Evolutionary conservation across 2,888 invertebrate species (phyloP), one percentile per base, ranked within the genome.

Genomic region (Cremastinae sp.): DNA sequence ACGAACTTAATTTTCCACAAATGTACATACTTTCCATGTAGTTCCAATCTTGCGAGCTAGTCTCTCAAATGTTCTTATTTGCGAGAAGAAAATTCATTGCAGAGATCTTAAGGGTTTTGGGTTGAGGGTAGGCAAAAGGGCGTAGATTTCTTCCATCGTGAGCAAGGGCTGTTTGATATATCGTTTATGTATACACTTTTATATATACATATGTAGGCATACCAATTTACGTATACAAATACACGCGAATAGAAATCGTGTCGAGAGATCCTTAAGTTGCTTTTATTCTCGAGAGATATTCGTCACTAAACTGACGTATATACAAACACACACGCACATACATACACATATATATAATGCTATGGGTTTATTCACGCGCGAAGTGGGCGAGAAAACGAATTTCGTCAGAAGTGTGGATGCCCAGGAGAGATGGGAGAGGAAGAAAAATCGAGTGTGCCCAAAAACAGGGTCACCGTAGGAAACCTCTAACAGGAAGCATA

Each of bases 211-310:
- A 28, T 28, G 5, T 28, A 28, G n/a, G n/a, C 28, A 20, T 39
- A 49, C 22, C 16, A 20, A 47, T 18, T 51, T 22, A 18, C 8
- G 7, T 18, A 18, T 18, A 18, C 16, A 9, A 16, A 10, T 28
- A 37, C 35, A 14, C 12, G 28, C 53, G 28, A 12, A 9, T 2
- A 5, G 35, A 35, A n/a, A 35, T 55, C 9, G 10, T 16, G 16
- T 41, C 41, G 9, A 16, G 35, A 47, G 35, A 14, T 18, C 28
- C 49, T 12, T 9, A 56, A 22, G 55, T 65, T 7, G n/a, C 4
- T 53, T 39, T 20, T 61, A 62, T 61, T 61, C 55, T 39, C 47
- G 35, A 22, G 35, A 41, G 69, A 58, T 64, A 69, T 74, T 69
- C 51, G 43, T 69, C 69, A 64, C 37, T 43, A 58, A 45, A 3